Evolutionary conservation across 2,113 vertebrate species (phyloP).

Genomic region (Anser brachyrhynchus): DNA sequence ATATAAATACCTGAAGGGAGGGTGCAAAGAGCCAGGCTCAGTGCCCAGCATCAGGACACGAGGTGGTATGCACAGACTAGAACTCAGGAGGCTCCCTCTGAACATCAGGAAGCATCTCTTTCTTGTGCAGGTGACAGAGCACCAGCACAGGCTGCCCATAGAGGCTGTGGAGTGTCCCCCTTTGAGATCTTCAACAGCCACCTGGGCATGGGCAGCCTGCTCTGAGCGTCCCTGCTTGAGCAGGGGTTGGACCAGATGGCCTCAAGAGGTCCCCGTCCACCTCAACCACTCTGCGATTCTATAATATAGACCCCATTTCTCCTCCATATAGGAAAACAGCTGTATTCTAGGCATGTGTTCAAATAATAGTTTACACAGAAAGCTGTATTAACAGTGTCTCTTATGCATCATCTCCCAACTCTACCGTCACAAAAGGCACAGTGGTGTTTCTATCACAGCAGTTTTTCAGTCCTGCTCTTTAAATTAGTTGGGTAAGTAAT

Average conservation of each 20-base stretch:
- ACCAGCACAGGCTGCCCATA: background rate
- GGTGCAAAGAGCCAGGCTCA: background rate
- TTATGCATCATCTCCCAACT: background rate
- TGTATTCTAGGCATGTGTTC: background rate
- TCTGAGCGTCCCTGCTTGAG: background rate
- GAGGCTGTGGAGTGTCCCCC: no score
- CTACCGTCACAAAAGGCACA: background rate
- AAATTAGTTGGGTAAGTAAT: background rate
- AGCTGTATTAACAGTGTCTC: background rate
- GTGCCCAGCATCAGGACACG: background rate
- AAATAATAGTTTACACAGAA: background rate
- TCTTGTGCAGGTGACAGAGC: background rate
- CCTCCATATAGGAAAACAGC: background rate
- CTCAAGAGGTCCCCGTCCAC: background rate
- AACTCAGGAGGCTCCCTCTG: background rate
- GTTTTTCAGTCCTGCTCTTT: background rate
- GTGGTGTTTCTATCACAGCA: background rate
- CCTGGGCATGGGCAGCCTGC: background rate
- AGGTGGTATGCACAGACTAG: background rate
- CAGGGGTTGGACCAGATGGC: background rate
- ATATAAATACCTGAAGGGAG: background rate
- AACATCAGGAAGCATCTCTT: background rate
- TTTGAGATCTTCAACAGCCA: background rate
- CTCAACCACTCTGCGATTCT: background rate
- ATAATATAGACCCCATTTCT: background rate